These are phyloP conservation scores for Lasiurus cinereus DNA, from an alignment of 2,113 vertebrate species.

Conservation along the genomic window DNA sequence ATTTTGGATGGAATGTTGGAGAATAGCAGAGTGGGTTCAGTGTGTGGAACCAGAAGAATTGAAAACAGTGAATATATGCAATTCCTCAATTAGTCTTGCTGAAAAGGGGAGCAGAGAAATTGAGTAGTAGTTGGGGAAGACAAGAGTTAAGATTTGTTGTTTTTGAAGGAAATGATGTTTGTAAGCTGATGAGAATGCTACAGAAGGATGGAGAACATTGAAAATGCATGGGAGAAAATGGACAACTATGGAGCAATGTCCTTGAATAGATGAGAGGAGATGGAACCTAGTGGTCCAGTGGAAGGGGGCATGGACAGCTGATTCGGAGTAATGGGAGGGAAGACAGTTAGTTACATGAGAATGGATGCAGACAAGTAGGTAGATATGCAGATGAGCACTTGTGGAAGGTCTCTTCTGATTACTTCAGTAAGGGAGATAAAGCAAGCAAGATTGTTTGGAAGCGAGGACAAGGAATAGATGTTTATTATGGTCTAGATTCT, in stretches of 20 bases:
- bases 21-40: not conserved
- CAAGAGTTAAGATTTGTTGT: not conserved
- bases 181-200: not conserved
- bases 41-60: not conserved
- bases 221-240: no score
- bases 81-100: not conserved
- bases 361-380: not conserved
- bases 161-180: not conserved
- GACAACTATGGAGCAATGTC: not conserved
- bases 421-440: not conserved
- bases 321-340: not conserved
- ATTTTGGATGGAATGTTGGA: not conserved
- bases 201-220: not conserved
- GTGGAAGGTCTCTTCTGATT: not conserved
- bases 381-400: not conserved
- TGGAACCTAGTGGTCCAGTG: not conserved
- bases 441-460: not conserved
- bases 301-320: no score
- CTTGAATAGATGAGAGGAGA: not conserved
- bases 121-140: not conserved
- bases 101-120: not conserved
- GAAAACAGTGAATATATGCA: not conserved
- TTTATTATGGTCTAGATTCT: conserved; percentile 6
- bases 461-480: not conserved
- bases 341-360: not conserved